Conservation (phyloP, 2,888 invertebrate genomes). For the Plebejus anna region DNA sequence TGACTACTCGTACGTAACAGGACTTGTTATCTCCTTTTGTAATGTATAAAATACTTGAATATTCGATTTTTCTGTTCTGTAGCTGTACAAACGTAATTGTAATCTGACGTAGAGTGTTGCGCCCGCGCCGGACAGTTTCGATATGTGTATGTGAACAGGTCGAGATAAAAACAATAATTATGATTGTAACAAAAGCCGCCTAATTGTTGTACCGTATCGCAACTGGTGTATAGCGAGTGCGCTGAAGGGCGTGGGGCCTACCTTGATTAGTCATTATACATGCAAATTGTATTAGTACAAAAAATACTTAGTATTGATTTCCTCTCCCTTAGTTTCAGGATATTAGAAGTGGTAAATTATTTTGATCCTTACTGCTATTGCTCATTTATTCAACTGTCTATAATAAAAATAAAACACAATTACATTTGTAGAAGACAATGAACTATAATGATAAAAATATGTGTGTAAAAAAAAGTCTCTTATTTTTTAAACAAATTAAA, state of each 20-base stretch:
- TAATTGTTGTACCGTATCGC: slow-evolving; percentile 15
- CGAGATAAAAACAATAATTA: slow-evolving; percentile 26
- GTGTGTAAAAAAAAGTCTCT: no score
- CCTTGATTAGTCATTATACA: neutral
- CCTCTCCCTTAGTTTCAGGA: neutral
- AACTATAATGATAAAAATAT: no score
- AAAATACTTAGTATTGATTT: neutral
- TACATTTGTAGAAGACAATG: no score
- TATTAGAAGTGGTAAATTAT: no score
- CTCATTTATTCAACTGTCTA: no score
- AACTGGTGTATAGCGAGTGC: slow-evolving; percentile 4
- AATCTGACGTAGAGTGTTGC: neutral
- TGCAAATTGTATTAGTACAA: neutral
- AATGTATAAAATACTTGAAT: neutral
- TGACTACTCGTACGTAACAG: no score
- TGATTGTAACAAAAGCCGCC: neutral
- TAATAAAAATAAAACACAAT: no score
- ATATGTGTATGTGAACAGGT: slow-evolving; percentile 19
- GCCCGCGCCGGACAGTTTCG: slow-evolving; percentile 19
- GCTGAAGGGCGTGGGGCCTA: slow-evolving; percentile 16
- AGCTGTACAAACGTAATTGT: no score
- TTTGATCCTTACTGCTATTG: no score
- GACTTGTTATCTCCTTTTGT: no score
- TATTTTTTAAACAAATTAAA: no score
- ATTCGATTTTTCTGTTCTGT: neutral